phyloP scores from a whole-genome alignment of 1,140 invertebrate genomes.

The Cryptotermes secundus region DNA sequence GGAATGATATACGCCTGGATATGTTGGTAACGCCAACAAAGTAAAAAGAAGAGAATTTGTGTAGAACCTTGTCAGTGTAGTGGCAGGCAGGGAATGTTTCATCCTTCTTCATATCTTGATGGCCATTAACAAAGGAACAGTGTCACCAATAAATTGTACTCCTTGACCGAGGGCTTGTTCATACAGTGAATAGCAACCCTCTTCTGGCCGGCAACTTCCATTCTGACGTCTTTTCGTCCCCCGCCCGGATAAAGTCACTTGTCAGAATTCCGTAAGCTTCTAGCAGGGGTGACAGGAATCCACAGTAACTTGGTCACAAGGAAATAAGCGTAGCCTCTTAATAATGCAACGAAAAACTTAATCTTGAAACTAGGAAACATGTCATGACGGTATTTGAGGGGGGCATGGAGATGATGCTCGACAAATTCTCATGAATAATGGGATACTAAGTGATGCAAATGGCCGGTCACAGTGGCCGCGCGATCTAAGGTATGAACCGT shows the following conservation, averaged over 20 bases:
- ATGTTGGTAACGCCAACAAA: not conserved
- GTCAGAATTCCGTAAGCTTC: not conserved
- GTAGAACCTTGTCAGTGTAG: not conserved
- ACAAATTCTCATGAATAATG: too few species aligned
- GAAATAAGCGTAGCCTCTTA: too few species aligned
- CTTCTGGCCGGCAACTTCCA: not conserved
- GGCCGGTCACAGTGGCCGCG: too few species aligned
- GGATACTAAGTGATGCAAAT: too few species aligned
- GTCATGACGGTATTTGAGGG: too few species aligned
- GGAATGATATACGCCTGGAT: not conserved
- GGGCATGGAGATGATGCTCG: too few species aligned
- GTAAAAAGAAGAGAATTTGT: conserved; percentile 1
- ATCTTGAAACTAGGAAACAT: too few species aligned
- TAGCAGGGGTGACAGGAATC: not conserved
- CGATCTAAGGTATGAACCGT: too few species aligned
- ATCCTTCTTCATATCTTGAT: not conserved
- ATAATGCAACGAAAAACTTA: too few species aligned
- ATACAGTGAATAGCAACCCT: not conserved
- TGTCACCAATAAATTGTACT: conserved; percentile 13
- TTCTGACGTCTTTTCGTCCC: not conserved
- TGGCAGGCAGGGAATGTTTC: not conserved
- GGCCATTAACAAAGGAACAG: conserved; percentile 10
- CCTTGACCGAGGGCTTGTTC: not conserved
- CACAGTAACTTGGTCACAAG: too few species aligned
- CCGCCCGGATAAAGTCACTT: not conserved